Evolutionary conservation across 2,797 vertebrate species (phyloP), one percentile per base, ranked within the genome.

Genomic region (Girardinus metallicus): DNA sequence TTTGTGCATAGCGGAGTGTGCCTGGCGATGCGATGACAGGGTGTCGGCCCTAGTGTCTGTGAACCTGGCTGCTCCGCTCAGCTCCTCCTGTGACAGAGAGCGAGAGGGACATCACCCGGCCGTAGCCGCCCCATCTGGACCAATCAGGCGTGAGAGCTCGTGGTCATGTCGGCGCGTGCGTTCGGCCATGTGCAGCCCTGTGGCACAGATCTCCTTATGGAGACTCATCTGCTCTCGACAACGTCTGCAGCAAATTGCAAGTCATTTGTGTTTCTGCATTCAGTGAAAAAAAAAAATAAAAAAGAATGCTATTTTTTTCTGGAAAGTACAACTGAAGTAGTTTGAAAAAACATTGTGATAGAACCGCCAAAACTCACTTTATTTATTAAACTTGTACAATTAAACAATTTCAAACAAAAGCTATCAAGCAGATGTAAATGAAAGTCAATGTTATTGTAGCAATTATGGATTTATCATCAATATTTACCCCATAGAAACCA

Each of bases 121-220:
- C 88, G 31, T 23, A 72, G 84, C 81, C 74, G 80, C 84, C 86
- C 83, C 83, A 87, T 84, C 89, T 86, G 83, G 89, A 83, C 91
- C 88, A 94, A 93, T 94, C 89, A 87, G 93, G 86, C 88, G 77
- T 83, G 87, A 92, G 90, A 71, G 72, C 87, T 86, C 75, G 82
- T 80, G 86, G 89, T 81, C 36, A 44, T 78, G 70, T 77, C 85
- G 49, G 83, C 79, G 85, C 72, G 7, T 77, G 85, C 87, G 85
- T 73, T 87, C 83, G 18, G 74, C 89, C 82, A 57, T 86, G 89
- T 88, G 90, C 91, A 88, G 85, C 43, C 73, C 81, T 57, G 88
- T 90, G 90, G 90, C 94, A 94, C 91, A 93, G 89, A 90, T 90
- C 87, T 41, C 88, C 90, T 88, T 76, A 83, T 83, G 88, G 90